Conservation (phyloP, 2,113 vertebrate species). For the Sarotherodon lohbergeri region DNA sequence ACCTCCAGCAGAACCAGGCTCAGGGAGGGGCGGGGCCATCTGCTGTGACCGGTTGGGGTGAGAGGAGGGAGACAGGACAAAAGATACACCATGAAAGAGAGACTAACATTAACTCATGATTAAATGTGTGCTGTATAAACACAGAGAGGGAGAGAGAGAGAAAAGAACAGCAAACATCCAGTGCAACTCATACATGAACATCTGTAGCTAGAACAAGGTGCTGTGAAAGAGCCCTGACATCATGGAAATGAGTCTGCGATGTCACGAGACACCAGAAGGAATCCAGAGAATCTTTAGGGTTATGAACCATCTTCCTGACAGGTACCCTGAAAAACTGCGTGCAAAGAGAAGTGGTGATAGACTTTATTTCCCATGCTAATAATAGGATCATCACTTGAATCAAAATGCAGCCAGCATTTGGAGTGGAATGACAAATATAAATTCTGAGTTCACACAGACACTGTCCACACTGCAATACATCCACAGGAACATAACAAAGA, state of each 20-base stretch:
- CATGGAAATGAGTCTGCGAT: background rate
- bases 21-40: background rate
- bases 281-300: background rate
- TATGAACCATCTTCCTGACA: background rate
- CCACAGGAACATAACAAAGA: background rate
- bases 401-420: background rate
- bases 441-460: background rate
- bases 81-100: background rate
- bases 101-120: background rate
- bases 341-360: too few species aligned
- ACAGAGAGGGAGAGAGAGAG: background rate
- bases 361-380: background rate
- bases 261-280: background rate
- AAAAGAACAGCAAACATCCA: background rate
- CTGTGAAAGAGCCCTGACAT: background rate
- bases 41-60: background rate
- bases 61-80: fast-evolving
- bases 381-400: background rate
- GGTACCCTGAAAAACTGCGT: background rate
- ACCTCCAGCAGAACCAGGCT: background rate
- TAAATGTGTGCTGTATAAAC: background rate
- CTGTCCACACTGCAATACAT: background rate
- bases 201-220: background rate
- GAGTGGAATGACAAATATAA: background rate
- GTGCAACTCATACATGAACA: background rate